Percentiles rank a stretch among this genome's conserved stretches.
Conservation (phyloP, 2,888 invertebrate genomes). For the Leistus spinibarbis region DNA sequence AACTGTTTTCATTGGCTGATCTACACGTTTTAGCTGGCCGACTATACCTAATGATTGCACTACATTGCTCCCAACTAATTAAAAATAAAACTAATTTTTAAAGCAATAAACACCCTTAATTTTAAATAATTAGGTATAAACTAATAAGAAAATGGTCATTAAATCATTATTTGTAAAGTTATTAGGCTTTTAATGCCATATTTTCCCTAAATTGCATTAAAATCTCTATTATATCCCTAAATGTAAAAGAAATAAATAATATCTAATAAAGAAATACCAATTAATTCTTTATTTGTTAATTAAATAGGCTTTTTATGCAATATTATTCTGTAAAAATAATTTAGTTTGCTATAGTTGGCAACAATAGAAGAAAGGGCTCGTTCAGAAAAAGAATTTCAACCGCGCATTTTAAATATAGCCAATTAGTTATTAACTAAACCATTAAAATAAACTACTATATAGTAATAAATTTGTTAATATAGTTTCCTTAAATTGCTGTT, state of each 20-base stretch:
- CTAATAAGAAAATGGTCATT: no score
- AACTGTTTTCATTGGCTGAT: conserved; percentile 18
- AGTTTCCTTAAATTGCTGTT: background rate
- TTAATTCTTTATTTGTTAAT: background rate
- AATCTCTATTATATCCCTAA: no score
- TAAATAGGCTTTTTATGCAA: background rate
- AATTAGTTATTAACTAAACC: background rate
- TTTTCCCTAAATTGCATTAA: background rate
- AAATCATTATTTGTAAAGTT: no score
- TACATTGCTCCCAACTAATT: background rate
- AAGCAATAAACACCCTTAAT: background rate
- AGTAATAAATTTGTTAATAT: background rate
- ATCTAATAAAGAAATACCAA: no score
- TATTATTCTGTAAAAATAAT: background rate
- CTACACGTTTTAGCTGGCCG: conserved; percentile 4
- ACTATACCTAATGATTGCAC: conserved; percentile 21
- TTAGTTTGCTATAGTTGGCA: background rate
- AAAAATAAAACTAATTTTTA: no score
- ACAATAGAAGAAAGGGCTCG: background rate
- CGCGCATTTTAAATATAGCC: background rate
- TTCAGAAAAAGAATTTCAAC: background rate
- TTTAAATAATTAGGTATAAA: no score
- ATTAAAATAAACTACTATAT: background rate
- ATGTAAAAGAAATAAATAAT: no score
- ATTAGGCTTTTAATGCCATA: no score